These are phyloP conservation scores for Xestia c-nigrum DNA, from an alignment of 2,888 invertebrate genomes.

Conservation along the genomic window DNA sequence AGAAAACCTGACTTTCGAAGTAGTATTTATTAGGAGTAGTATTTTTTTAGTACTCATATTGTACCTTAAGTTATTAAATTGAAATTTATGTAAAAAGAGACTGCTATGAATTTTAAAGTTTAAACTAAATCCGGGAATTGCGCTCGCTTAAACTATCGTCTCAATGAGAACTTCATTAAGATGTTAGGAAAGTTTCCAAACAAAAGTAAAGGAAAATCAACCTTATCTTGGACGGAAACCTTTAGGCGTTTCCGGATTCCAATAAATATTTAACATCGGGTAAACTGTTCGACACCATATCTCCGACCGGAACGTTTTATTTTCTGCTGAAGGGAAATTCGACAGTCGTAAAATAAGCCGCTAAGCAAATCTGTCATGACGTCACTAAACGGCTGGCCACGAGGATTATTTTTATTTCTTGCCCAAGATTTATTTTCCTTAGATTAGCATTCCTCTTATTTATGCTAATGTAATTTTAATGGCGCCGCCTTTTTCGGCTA, in stretches of 20 bases:
- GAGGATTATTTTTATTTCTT: slow-evolving; percentile 88
- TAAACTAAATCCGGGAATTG: slow-evolving; percentile 10
- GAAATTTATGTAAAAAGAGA: neutral
- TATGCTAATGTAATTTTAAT: slow-evolving; percentile 91
- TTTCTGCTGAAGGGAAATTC: slow-evolving; percentile 61
- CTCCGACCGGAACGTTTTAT: slow-evolving; percentile 58
- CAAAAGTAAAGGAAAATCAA: slow-evolving; percentile 36
- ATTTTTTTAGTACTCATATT: slow-evolving; percentile 4
- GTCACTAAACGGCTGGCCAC: slow-evolving; percentile 81
- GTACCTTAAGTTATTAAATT: too few relatives aligned
- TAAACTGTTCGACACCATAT: slow-evolving; percentile 55
- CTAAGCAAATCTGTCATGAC: slow-evolving; percentile 80
- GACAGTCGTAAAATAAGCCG: slow-evolving; percentile 68
- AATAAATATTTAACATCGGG: slow-evolving; percentile 58
- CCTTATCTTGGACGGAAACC: slow-evolving; percentile 51
- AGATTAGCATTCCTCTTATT: slow-evolving; percentile 90
- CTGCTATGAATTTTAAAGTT: slow-evolving; percentile 16
- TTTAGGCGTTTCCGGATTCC: slow-evolving; percentile 29
- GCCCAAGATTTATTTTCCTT: slow-evolving; percentile 88
- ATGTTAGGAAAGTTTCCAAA: slow-evolving; percentile 41
- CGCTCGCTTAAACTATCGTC: slow-evolving; percentile 36
- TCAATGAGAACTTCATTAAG: slow-evolving; percentile 44
- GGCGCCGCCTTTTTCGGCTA: slow-evolving; percentile 89
- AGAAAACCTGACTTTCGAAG: slow-evolving; percentile 28
- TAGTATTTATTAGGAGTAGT: slow-evolving; percentile 20